phyloP scores from a whole-genome alignment of 2,113 vertebrate species.

The Podocnemis expansa region DNA sequence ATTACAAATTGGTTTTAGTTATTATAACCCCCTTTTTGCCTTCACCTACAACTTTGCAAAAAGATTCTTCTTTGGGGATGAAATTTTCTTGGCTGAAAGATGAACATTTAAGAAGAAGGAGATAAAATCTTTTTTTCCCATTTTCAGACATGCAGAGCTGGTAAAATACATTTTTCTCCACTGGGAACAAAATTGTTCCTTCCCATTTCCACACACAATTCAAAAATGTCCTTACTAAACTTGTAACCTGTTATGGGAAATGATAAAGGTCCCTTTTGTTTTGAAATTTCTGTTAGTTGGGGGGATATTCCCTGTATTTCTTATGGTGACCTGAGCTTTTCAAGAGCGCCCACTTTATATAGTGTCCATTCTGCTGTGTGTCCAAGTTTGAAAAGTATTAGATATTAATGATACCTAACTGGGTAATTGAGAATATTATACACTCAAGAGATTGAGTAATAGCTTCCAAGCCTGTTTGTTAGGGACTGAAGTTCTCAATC shows the following conservation, averaged over 20 bases:
- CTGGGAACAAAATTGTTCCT: background rate
- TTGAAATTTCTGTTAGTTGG: background rate
- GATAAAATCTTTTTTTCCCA: background rate
- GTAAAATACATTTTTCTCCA: background rate
- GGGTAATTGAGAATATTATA: background rate
- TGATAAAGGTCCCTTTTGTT: background rate
- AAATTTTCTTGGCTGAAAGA: background rate
- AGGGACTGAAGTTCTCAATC: background rate
- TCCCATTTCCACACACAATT: background rate
- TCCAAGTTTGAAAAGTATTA: background rate
- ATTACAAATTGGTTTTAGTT: conserved; percentile 48
- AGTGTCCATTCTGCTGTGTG: background rate
- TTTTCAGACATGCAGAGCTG: background rate
- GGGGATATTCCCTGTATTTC: background rate
- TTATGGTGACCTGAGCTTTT: background rate
- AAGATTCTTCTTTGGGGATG: background rate
- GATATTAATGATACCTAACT: background rate
- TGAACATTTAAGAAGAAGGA: background rate
- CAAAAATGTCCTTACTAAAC: background rate
- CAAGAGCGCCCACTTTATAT: accelerated
- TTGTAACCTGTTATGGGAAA: background rate
- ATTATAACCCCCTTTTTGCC: conserved; percentile 15
- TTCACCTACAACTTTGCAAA: conserved; percentile 31
- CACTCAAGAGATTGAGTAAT: background rate
- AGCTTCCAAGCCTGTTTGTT: background rate